Evolutionary conservation across 2,888 invertebrate species (phyloP).

Genomic region (Cataglyphis cursor): DNA sequence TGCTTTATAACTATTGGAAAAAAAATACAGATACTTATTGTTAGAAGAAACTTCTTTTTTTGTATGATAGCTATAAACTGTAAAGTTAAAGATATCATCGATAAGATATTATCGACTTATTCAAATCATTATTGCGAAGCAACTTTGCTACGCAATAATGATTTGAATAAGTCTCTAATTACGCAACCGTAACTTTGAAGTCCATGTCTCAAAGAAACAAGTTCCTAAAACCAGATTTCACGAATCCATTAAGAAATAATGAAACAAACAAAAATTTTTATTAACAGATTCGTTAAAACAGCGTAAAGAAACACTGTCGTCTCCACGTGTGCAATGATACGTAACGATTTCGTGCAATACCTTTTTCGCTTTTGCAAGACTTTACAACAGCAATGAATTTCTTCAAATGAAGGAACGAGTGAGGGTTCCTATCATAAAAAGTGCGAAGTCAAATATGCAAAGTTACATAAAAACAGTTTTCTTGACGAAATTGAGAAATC

Average conservation of each 20-base stretch:
- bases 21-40: neutral
- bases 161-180: too few species aligned
- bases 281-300: constrained; percentile 46
- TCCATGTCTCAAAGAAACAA: constrained; percentile 48
- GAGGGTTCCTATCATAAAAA: neutral
- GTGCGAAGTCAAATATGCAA: neutral
- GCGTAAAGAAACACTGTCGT: constrained; percentile 44
- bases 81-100: neutral
- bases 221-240: constrained; percentile 38
- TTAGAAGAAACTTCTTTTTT: neutral
- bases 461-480: neutral
- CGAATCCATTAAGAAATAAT: constrained; percentile 48
- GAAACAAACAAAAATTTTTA: constrained; percentile 25
- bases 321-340: constrained; percentile 51
- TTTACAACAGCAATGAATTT: neutral
- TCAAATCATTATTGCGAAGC: neutral
- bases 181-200: constrained; percentile 55
- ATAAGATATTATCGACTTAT: neutral
- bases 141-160: too few species aligned
- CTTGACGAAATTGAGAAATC: neutral
- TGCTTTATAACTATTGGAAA: neutral
- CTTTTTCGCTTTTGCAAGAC: constrained; percentile 17
- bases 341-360: constrained; percentile 25
- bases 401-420: neutral
- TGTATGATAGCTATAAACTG: neutral